phyloP scores from a whole-genome alignment of 2,797 vertebrate genomes.

The Takifugu rubripes region DNA sequence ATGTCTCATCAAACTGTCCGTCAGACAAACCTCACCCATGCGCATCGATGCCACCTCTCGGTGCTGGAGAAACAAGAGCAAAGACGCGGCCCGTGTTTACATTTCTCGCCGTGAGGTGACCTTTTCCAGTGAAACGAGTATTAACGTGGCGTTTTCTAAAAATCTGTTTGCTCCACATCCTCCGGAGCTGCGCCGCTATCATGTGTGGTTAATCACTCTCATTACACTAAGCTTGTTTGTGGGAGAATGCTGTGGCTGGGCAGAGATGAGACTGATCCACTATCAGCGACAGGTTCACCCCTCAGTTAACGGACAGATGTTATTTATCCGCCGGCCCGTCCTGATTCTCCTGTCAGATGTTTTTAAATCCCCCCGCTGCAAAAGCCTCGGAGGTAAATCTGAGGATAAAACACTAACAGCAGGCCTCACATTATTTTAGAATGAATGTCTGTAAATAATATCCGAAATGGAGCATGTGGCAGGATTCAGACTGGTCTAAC shows the following conservation, averaged over 20 bases:
- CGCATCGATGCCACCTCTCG: slow-evolving; percentile 3
- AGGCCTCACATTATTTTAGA: too few relatives aligned
- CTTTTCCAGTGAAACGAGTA: slow-evolving; percentile 14
- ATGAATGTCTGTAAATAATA: too few relatives aligned
- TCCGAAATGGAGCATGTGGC: too few relatives aligned
- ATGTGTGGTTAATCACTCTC: background rate
- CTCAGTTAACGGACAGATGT: background rate
- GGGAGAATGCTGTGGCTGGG: slow-evolving; percentile 33
- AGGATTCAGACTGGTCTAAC: too few relatives aligned
- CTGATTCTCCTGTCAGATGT: background rate
- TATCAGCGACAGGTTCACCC: background rate
- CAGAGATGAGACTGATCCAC: background rate
- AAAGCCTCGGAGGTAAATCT: too few relatives aligned
- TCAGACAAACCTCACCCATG: background rate
- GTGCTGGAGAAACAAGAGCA: slow-evolving; percentile 1
- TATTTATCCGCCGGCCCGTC: background rate
- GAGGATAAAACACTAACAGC: too few relatives aligned
- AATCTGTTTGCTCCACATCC: slow-evolving; percentile 2
- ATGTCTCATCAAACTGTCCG: slow-evolving; percentile 12
- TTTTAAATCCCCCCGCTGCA: background rate
- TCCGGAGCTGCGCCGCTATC: background rate
- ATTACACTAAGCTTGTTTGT: slow-evolving; percentile 11
- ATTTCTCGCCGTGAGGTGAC: background rate
- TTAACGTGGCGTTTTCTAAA: background rate
- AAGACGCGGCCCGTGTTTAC: background rate